Evolutionary conservation across 1,140 invertebrate species (phyloP), one percentile per base, ranked within the genome.

Genomic region (Lepidotrigona ventralis): DNA sequence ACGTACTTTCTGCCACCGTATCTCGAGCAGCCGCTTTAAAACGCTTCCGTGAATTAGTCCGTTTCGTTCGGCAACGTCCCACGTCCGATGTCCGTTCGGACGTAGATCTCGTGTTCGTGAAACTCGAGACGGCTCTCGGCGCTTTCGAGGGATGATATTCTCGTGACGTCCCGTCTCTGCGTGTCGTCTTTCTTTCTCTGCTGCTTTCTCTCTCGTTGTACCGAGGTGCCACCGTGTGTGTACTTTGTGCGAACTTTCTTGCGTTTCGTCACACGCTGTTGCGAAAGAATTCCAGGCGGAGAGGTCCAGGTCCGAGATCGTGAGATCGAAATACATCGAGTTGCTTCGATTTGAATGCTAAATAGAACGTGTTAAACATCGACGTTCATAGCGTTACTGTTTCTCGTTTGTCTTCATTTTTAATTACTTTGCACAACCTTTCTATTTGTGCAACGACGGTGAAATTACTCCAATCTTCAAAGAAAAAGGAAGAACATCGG

Each of bases 11-110:
- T n/a, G 54, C 64, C 56, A 29, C 54, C 54, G 64, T 70, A 72
- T 29, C 29, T 77, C 19, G 6, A 46, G 19, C 23, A 11, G 17
- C 11, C 51, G 64, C 39, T 4, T 79, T 68, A 66, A 79, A 46
- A 83, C 66, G 68, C 8, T 79, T 58, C 81, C 53, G 69, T 64
- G 68, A 83, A 79, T 46, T 46, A 79, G 54, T 46, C 39, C 68
- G 75, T 71, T 33, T 64, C 75, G 64, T 29, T 70, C 26, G 60
- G 53, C 29, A 81, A 66, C 39, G 73, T 82, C 64, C 56, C 53
- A 23, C 56, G 39, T 46, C 53, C 66, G 79, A 80, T 54, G 51
- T 21, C 19, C 68, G 26, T 51, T 29, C n/a, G 23, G 53, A n/a
- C 79, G 8, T 33, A 54, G 56, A 6, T 15, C 26, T 58, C 53